Evolutionary conservation across 1,140 invertebrate genomes (phyloP).

Genomic region (Macrobrachium nipponense): DNA sequence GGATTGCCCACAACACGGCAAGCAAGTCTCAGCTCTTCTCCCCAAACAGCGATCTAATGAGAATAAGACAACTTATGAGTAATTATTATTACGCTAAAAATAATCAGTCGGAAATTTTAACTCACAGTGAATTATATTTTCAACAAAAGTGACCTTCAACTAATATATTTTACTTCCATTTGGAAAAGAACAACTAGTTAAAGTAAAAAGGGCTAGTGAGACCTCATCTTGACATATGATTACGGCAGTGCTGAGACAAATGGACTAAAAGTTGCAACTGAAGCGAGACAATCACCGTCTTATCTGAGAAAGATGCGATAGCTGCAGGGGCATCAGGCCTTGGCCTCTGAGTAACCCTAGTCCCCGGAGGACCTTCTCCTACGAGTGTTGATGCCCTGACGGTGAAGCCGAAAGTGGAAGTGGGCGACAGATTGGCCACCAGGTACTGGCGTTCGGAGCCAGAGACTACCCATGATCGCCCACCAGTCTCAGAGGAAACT

Average conservation of each 20-base stretch:
- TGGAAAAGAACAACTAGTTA: no score
- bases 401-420: conserved; percentile 33
- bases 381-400: conserved; percentile 37
- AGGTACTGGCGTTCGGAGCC: conserved; percentile 46
- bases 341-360: conserved; percentile 30
- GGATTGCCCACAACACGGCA: conserved; percentile 62
- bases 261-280: not conserved
- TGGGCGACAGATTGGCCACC: conserved; percentile 27
- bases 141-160: no score
- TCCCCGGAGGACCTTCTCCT: conserved; percentile 34
- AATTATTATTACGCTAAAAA: not conserved
- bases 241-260: not conserved
- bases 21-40: conserved; percentile 56
- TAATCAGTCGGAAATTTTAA: not conserved
- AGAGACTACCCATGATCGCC: conserved; percentile 53
- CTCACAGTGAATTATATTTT: no score
- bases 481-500: not conserved
- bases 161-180: no score
- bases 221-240: not conserved
- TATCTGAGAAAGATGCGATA: conserved; percentile 53
- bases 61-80: conserved; percentile 21
- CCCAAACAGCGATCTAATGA: conserved; percentile 47
- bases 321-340: conserved; percentile 25
- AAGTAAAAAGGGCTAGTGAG: no score
- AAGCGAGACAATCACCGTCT: conserved; percentile 31